A percentile compares a stretch with the other conserved stretches of the same genome.
phyloP scores from a whole-genome alignment of 2,797 vertebrate species.

The Peromyscus melanophrys region DNA sequence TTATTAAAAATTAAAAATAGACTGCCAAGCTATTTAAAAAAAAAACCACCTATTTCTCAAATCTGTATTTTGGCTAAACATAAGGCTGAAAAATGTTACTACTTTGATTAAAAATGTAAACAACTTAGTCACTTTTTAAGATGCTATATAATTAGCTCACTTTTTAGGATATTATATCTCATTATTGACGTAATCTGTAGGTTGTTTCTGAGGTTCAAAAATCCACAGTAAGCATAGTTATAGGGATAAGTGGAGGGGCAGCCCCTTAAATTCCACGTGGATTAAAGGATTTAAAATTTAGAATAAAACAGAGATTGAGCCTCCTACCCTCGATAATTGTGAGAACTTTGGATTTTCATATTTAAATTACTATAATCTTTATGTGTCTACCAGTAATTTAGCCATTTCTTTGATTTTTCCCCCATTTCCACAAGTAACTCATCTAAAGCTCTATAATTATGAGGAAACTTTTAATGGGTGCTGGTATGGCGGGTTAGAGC shows the following conservation, averaged over 20 bases:
- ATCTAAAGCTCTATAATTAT: slow-evolving; percentile 53
- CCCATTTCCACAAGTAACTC: not conserved
- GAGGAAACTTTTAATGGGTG: slow-evolving; percentile 64
- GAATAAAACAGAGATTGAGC: slow-evolving; percentile 61
- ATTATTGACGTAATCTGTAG: slow-evolving; percentile 86
- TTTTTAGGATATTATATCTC: slow-evolving; percentile 84
- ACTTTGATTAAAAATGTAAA: slow-evolving; percentile 88
- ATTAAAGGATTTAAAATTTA: slow-evolving; percentile 79
- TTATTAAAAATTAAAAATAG: slow-evolving; percentile 85
- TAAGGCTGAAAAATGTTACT: slow-evolving; percentile 84
- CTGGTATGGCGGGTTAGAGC: slow-evolving; percentile 17
- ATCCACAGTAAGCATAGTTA: slow-evolving; percentile 76
- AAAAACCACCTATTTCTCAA: slow-evolving; percentile 65
- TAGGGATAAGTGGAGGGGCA: slow-evolving; percentile 78
- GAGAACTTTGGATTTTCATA: slow-evolving; percentile 40
- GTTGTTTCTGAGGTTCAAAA: slow-evolving; percentile 82
- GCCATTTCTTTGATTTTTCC: slow-evolving; percentile 65
- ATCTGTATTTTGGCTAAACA: slow-evolving; percentile 87
- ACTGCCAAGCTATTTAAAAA: slow-evolving; percentile 72
- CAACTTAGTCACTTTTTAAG: slow-evolving; percentile 83
- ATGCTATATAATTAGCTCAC: slow-evolving; percentile 83
- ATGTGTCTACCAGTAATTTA: slow-evolving; percentile 26
- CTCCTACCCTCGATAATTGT: slow-evolving; percentile 56
- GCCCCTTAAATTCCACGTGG: slow-evolving; percentile 81
- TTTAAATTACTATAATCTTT: slow-evolving; percentile 54